Conservation (phyloP, 2,113 vertebrate species). For the Balaenoptera acutorostrata region DNA sequence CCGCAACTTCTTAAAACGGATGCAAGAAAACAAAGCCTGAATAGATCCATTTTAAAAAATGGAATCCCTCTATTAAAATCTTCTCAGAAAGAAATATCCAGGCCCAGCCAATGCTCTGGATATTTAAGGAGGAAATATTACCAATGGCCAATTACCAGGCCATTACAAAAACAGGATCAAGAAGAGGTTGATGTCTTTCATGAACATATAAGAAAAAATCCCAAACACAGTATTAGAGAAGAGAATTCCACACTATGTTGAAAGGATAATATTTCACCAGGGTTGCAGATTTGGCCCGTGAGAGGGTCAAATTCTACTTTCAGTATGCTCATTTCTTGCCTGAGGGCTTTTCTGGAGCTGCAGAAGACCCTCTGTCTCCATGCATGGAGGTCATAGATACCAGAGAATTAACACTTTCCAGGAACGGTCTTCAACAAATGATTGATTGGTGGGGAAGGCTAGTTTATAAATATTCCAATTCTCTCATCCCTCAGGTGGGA, state of each 20-base stretch:
- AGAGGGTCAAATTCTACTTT: not conserved
- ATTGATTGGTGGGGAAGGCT: not conserved
- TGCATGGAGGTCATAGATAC: not conserved
- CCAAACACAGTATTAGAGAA: not conserved
- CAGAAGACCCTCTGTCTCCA: not conserved
- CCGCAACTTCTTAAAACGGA: not conserved
- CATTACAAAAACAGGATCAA: not conserved
- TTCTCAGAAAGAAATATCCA: not conserved
- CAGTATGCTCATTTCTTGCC: not conserved
- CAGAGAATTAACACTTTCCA: not conserved
- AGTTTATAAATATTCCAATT: not conserved
- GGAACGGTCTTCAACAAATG: not conserved
- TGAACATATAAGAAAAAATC: not conserved
- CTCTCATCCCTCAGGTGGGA: not conserved
- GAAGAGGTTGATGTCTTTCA: not conserved
- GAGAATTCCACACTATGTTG: not conserved
- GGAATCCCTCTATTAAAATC: not conserved
- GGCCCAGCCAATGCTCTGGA: not conserved
- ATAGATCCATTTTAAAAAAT: not conserved
- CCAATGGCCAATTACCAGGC: not conserved
- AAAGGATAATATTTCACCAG: not conserved
- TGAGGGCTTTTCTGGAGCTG: not conserved
- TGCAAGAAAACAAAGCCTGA: not conserved
- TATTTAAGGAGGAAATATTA: not conserved
- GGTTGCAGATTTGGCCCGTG: not conserved